Base-by-base conservation (phyloP, 2,113 vertebrate genomes). In the Melanerpes formicivorus region DNA sequence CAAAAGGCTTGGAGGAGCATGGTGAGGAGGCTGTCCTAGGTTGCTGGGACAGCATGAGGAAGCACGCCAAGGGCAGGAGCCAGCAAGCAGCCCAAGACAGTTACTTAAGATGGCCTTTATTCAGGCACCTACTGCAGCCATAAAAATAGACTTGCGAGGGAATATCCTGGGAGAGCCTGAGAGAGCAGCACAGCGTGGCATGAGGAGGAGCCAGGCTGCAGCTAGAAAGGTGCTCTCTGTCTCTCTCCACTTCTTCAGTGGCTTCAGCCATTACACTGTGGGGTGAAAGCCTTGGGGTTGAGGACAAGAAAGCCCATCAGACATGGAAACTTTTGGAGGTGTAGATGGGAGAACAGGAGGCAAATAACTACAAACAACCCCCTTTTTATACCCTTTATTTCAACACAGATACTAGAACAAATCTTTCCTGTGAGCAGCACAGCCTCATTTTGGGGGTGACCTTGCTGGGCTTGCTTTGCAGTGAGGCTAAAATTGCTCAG, bases 271-370 rank as follows among this genome's bases (percentile, higher is more conserved):
- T 0, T 12, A 18, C 64, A 27, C 26, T 0, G 5, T 0, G 0
- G 54, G 18, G 37, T 2, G 3, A 77, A 59, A 25, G 23, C 37
- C 55, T 29, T 40, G 32, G 71, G 27, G 11, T 5, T 64, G 32
- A 21, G 46, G 37, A 23, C 11, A 11, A 42, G 46, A 40, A 17
- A 50, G 27, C 22, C 23, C 6, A 2, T 22, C 65, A 84, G 72
- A 40, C 4, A 2, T 46, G 42, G 62, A 37, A 56, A 1, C 0
- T 2, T 2, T 18, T 37, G 2, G 12, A 16, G 32, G 2, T 1
- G 1, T 64, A 27, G 30, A 93, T 76, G 11, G 40, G 60, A 90
- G 52, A 63, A 62, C 11, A 62, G 42, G 30, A 54, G 19, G 34
- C 8, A 75, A 64, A 67, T 62, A 80, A 81, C 26, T 18, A 25